Conservation (phyloP, 2,888 invertebrate genomes). For the Elmis aenea region DNA sequence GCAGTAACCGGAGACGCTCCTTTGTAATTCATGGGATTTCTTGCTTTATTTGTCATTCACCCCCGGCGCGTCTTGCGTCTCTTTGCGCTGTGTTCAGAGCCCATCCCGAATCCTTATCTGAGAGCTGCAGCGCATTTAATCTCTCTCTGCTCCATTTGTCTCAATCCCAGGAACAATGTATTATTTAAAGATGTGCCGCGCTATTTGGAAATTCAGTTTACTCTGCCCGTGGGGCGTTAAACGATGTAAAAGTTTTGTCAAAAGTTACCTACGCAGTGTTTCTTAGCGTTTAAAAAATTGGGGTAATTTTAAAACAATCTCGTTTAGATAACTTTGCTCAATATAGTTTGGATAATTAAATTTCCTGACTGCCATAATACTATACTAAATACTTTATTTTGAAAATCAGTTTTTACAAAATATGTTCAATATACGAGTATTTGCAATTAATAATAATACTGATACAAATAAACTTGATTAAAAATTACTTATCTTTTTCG, state of each 20-base stretch:
- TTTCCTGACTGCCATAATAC: no score
- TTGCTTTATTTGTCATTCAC: slow-evolving; percentile 48
- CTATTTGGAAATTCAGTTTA: slow-evolving; percentile 25
- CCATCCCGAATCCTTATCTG: slow-evolving; percentile 24
- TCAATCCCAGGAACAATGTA: slow-evolving; percentile 47
- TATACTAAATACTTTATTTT: no score
- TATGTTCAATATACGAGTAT: no score
- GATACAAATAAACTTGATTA: no score
- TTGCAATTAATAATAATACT: no score
- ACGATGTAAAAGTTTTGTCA: slow-evolving; percentile 16
- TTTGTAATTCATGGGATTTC: slow-evolving; percentile 49
- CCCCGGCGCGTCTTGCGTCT: slow-evolving; percentile 38
- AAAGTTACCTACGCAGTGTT: no score
- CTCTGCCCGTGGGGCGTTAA: slow-evolving; percentile 19
- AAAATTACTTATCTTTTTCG: no score
- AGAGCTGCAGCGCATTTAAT: slow-evolving; percentile 35
- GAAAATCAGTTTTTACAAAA: no score
- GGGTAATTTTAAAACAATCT: no score
- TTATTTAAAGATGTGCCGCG: slow-evolving; percentile 43
- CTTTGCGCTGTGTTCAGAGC: slow-evolving; percentile 31
- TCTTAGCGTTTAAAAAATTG: no score
- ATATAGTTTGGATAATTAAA: no score
- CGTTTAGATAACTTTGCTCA: no score
- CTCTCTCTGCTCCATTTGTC: slow-evolving; percentile 47
- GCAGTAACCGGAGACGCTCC: slow-evolving; percentile 45